Evolutionary conservation across 1,140 invertebrate genomes (phyloP), one percentile per base, ranked within the genome.

Genomic region (Reticulitermes speratus): DNA sequence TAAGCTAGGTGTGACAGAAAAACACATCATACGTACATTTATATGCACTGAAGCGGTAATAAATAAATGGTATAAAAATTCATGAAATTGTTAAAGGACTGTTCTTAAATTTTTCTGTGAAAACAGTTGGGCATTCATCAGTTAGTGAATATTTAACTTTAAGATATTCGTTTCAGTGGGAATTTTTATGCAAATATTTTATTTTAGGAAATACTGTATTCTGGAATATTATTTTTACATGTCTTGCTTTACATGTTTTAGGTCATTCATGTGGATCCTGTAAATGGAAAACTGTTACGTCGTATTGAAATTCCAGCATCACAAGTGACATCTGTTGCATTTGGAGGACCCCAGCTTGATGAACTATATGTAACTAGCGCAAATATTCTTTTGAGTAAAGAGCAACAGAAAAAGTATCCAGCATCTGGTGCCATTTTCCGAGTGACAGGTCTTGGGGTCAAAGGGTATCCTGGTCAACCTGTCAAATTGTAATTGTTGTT

Each of bases 271-370:
- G 86, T 86, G 65, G 90, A 91, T 87, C 89, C 90, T n/a, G 86
- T 85, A 84, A 89, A 86, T 9, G 90, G 90, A 30, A 87, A 90
- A 84, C 85, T 90, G 16, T 45, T 92, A 1, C 84, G 88, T 21
- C 87, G 83, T n/a, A 84, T 93, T 32, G 87, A 90, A 38, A 86
- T 92, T 75, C 90, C 91, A 30, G 89, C 89, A 19, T 88, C 87
- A 32, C 89, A 89, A 85, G 90, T 90, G 12, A 93, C 92, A 19
- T 92, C 92, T 0, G 90, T 90, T 48, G 92, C 91, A 84, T 93
- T 92, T 88, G 92, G 92, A n/a, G 92, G 92, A 9, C 89, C 89
- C 25, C 89, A 92, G 86, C 89, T 92, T 83, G 88, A 89, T 65
- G 84, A 88, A 44, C 85, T 89, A 38, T 90, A 89, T 84, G 88